Evolutionary conservation across 2,888 invertebrate genomes (phyloP), one percentile per base, ranked within the genome.

Genomic region (Criorhina ranunculi): DNA sequence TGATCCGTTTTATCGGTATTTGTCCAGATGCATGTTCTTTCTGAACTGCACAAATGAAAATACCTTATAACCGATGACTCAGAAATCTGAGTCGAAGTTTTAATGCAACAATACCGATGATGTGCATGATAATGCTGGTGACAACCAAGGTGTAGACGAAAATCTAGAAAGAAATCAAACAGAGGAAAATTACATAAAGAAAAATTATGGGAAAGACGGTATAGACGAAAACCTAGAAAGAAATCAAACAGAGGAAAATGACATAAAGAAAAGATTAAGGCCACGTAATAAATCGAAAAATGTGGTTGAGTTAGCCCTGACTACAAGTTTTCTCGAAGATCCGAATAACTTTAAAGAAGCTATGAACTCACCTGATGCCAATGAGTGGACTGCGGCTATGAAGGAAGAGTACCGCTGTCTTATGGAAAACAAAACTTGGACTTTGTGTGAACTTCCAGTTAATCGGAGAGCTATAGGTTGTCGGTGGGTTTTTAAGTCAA

Each of bases 401-500:
- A 24, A 24, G 4, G 24, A 24, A 3, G 24, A 24, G 4, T 24
- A 24, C 24, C 1, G 24, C 2, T 24, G 24, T 4, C 4, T 24
- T 3, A 24, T 24, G 24, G 4, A 24, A 4, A 1, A 24, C 4
- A 24, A 24, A 3, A 24, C 24, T 24, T 24, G 24, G 24, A 1
- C 24, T 1, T 4, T 24, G 1, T 24, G 24, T 24, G 24, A 24
- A 24, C 24, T 4, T 24, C 24, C 24, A 24, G 35, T n/a, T n/a
- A n/a, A 11, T 12, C 9, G 37, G 1, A 17, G 8, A 8, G 64
- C 55, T 4, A 67, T 73, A 2, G 64, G 64, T 0, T 37, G 29
- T 15, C 55, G 60, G 5, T 69, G 60, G 62, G 42, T 73, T 6
- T 66, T 73, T 5, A 81, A 62, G 12, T 33, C 79, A 8, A 79